These are phyloP conservation scores for Arizona elegans DNA, from an alignment of 2,113 vertebrate species.

Conservation along the genomic window DNA sequence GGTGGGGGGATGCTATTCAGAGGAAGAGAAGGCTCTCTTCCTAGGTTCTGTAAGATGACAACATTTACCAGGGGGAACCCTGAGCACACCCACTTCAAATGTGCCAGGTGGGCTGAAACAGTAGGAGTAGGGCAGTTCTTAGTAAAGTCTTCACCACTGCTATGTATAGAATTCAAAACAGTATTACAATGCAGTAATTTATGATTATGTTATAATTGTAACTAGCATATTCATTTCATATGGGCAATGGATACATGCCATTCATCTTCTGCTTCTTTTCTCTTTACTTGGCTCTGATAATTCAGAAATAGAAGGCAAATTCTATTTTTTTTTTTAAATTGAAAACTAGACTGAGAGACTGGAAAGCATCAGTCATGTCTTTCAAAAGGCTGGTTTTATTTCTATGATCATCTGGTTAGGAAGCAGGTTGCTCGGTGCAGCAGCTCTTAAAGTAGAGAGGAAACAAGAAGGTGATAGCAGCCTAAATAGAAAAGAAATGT, in stretches of 20 bases:
- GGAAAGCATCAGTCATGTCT: not conserved
- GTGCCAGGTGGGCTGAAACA: not conserved
- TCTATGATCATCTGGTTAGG: not conserved
- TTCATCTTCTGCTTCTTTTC: not conserved
- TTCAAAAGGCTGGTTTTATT: not conserved
- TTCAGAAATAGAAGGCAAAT: not conserved
- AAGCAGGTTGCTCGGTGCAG: not conserved
- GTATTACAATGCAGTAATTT: not conserved
- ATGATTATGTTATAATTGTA: not conserved
- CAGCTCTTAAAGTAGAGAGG: not conserved
- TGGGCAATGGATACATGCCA: not conserved
- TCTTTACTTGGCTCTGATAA: not conserved
- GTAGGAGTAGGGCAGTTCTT: not conserved
- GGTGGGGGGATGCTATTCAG: not conserved
- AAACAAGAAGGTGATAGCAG: not conserved
- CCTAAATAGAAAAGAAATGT: not conserved
- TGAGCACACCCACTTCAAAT: not conserved
- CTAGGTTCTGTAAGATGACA: not conserved
- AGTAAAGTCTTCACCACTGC: not conserved
- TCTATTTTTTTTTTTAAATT: not conserved
- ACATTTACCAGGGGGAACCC: not conserved
- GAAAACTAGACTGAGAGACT: not conserved
- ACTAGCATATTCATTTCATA: not conserved
- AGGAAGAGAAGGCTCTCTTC: not conserved
- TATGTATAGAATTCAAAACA: not conserved